Base-by-base conservation (phyloP, 2,888 invertebrate species). In the Physocephala rufipes region DNA sequence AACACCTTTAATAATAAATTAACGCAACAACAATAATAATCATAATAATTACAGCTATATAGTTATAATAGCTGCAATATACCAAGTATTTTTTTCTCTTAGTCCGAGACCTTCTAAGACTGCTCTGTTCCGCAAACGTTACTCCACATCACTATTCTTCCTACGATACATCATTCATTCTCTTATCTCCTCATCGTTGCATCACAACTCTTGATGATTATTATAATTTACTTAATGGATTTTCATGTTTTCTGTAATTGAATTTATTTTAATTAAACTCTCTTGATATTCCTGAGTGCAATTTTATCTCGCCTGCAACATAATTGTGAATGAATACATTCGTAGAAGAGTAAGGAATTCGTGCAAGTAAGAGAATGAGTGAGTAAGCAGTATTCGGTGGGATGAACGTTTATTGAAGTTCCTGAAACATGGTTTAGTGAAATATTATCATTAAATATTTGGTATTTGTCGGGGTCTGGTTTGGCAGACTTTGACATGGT, bases 231-330 rank as follows among this genome's bases (percentile, higher is more conserved):
- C 79, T 80, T 83, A 83, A 83, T 83, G 82, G 82, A 83, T 85
- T 84, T 83, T 80, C 83, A 85, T 85, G 85, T 85, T 85, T 82
- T 84, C 82, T 79, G 85, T 85, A 85, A 85, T 85, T 85, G 85
- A 85, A 85, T 85, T 85, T 85, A 83, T 84, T 84, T 85, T 85
- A 84, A 85, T 84, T 85, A 84, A 83, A 80, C 78, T 36, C 36
- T n/a, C n/a, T n/a, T 80, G 80, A 79, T 73, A 70, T 72, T 68
- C 36, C 9, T 9, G 4, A 49, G 36, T 51, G 68, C 68, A 62
- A 51, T 62, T 62, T 68, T 36, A 36, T 61, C 45, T 61, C 55
- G 43, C 49, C 16, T 28, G 68, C 51, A 65, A 49, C 64, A 65
- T 59, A 70, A 70, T 70, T 70, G 65, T 64, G 70, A n/a, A n/a